phyloP scores from a whole-genome alignment of 2,888 invertebrate genomes.

The Erebia epiphron region DNA sequence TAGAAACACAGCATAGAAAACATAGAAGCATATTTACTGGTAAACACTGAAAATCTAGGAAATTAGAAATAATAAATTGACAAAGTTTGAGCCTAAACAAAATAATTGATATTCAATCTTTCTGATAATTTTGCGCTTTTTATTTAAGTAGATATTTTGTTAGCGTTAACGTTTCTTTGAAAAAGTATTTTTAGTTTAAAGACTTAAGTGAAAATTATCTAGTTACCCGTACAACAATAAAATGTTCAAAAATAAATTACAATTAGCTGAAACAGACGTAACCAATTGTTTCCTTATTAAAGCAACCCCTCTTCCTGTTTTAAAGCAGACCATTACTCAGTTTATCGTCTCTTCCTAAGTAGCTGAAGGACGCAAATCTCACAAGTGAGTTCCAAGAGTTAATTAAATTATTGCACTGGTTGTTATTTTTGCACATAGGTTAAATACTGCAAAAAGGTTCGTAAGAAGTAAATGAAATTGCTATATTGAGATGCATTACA shows the following conservation, averaged over 20 bases:
- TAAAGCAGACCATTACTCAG: conserved; percentile 38
- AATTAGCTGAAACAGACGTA: conserved; percentile 41
- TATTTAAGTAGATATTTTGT: too few species aligned
- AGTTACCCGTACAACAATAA: conserved; percentile 23
- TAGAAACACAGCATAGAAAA: too few species aligned
- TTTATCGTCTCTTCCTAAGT: conserved; percentile 30
- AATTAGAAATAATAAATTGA: not conserved
- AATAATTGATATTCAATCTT: not conserved
- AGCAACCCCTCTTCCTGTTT: conserved; percentile 55
- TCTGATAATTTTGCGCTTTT: too few species aligned
- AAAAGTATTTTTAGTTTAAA: too few species aligned
- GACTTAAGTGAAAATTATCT: not conserved
- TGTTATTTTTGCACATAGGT: not conserved
- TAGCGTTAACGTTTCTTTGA: too few species aligned
- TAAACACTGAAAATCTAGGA: not conserved
- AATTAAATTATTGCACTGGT: conserved; percentile 13
- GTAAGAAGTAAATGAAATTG: too few species aligned
- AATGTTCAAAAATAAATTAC: conserved; percentile 34
- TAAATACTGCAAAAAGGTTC: too few species aligned
- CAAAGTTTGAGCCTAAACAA: not conserved
- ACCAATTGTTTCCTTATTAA: conserved; percentile 61
- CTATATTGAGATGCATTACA: too few species aligned
- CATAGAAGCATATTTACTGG: not conserved
- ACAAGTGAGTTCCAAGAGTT: conserved; percentile 5
- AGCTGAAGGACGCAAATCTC: conserved; percentile 21